Conservation (phyloP, 2,113 vertebrate species). For the Chloroceryle aenea region DNA sequence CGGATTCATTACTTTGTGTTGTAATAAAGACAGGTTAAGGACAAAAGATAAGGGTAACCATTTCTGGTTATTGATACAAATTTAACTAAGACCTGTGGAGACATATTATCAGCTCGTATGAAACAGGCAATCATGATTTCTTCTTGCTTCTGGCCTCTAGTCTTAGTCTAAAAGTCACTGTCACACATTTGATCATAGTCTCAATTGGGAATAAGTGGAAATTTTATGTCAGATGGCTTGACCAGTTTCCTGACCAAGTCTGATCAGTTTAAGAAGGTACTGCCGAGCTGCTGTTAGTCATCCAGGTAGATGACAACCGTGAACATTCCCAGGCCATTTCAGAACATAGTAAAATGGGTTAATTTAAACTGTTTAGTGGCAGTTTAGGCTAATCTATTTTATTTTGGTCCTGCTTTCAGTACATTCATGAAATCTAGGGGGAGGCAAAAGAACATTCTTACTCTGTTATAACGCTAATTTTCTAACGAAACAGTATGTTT, state of each 20-base stretch:
- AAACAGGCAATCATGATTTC: neutral
- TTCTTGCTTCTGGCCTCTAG: neutral
- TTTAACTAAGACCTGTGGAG: neutral
- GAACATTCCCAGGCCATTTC: neutral
- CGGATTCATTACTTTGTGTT: neutral
- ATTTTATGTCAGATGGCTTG: neutral
- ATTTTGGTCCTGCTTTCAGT: neutral
- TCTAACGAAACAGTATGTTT: neutral
- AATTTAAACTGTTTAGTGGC: neutral
- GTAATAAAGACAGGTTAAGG: neutral
- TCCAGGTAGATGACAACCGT: neutral
- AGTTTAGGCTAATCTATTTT: neutral
- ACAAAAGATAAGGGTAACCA: neutral
- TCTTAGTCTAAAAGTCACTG: neutral
- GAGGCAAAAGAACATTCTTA: neutral
- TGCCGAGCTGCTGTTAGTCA: neutral
- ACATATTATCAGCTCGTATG: neutral
- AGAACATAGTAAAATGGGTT: conserved; percentile 21
- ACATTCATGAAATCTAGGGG: neutral
- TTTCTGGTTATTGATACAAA: neutral
- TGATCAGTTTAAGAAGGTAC: neutral
- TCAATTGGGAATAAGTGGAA: neutral
- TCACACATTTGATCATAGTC: neutral
- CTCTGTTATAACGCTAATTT: neutral
- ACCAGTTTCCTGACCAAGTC: neutral